A percentile compares a stretch with the other conserved stretches of the same genome.
phyloP scores from a whole-genome alignment of 2,113 vertebrate species.

The Etheostoma spectabile region DNA sequence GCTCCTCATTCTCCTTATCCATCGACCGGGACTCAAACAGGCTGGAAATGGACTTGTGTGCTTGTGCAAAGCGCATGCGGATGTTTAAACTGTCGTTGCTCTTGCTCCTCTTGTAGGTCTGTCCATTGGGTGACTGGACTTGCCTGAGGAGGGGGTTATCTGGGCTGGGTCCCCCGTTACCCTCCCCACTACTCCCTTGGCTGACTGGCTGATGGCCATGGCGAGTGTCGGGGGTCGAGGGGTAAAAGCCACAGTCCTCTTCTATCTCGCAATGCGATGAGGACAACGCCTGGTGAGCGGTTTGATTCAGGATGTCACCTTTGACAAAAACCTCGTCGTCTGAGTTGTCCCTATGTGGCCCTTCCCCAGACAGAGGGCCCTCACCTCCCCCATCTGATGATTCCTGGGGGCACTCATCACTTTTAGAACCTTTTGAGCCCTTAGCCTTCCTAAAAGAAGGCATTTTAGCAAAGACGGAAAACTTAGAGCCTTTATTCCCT shows the following conservation, averaged over 20 bases:
- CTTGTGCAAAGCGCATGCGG: constrained; percentile 84
- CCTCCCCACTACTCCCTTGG: constrained; percentile 29
- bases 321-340: constrained; percentile 84
- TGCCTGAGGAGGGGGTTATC: constrained; percentile 55
- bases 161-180: constrained; percentile 26
- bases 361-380: constrained; percentile 40
- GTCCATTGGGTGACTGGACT: constrained; percentile 62
- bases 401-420: constrained; percentile 38
- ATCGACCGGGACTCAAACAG: constrained; percentile 87
- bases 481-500: constrained; percentile 67
- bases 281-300: constrained; percentile 68
- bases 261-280: constrained; percentile 18
- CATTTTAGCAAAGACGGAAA: constrained; percentile 84
- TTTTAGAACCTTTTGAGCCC: constrained; percentile 45
- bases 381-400: constrained; percentile 32
- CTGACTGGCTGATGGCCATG: constrained; percentile 33
- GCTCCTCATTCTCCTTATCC: constrained; percentile 83
- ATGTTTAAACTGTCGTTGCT: constrained; percentile 84
- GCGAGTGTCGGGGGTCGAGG: constrained; percentile 29
- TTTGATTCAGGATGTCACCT: constrained; percentile 70
- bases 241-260: constrained; percentile 10
- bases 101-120: constrained; percentile 80
- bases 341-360: constrained; percentile 68
- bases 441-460: constrained; percentile 83
- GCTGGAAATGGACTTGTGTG: constrained; percentile 88